Percentiles rank a stretch among this genome's conserved stretches.
Conservation (phyloP, 2,888 invertebrate species). For the Metallyticus violacea region DNA sequence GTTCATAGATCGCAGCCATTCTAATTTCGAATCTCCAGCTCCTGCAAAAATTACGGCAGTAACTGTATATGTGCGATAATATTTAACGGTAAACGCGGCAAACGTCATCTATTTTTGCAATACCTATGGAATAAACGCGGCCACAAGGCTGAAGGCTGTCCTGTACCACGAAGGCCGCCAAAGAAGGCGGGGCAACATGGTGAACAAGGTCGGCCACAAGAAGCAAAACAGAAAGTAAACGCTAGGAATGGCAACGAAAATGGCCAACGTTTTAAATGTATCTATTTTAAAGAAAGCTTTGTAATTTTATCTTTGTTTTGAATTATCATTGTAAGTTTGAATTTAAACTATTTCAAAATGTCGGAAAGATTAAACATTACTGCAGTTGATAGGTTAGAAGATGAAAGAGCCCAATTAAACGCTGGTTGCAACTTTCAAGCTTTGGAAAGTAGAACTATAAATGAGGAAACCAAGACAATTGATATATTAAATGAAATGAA, state of each 20-base stretch:
- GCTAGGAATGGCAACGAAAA: neutral
- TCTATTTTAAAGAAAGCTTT: neutral
- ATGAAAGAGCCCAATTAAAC: neutral
- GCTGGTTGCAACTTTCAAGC: neutral
- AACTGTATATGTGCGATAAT: no score
- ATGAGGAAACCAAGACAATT: slow-evolving; percentile 40
- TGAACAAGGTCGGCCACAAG: neutral
- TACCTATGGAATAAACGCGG: no score
- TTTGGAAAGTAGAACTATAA: neutral
- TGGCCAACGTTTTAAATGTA: neutral
- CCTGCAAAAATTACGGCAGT: no score
- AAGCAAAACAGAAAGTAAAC: neutral
- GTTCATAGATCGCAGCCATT: no score
- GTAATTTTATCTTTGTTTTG: neutral
- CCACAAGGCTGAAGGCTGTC: no score
- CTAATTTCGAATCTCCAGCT: no score
- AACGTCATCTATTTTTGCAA: no score
- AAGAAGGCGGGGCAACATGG: neutral
- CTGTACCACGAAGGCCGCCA: neutral
- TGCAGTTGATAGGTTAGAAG: neutral
- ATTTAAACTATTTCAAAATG: neutral
- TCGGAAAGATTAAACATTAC: neutral
- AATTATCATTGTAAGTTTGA: neutral
- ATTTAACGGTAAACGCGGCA: no score
- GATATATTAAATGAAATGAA: slow-evolving; percentile 60